Evolutionary conservation across 2,888 invertebrate species (phyloP), one percentile per base, ranked within the genome.

Genomic region (Ormyrus pomaceus): DNA sequence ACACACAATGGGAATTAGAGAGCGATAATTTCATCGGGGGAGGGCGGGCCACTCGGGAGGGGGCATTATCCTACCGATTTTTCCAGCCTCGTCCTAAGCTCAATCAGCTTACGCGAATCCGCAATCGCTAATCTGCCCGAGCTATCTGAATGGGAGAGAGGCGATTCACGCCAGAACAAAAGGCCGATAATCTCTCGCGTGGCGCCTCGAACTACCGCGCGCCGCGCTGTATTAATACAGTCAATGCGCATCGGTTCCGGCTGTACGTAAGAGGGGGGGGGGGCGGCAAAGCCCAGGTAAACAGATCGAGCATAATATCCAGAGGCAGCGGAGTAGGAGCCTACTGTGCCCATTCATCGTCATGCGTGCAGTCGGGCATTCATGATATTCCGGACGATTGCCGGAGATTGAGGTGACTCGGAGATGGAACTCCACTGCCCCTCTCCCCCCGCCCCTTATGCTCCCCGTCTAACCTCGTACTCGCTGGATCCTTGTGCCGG

Each of bases 361-460:
- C 83, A 86, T 86, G 86, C 84, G 86, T 84, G 50, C 56, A 56
- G 19, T 61, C 86, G 82, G 83, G 86, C 86, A 87, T 87, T 88
- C 87, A 87, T 87, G 87, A 88, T 87, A 88, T 88, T 88, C 87
- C 84, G 85, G 85, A 82, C 86, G 87, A 87, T 87, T 87, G 87
- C 85, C 84, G 86, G 84, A 86, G 84, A 86, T 85, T 85, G 86
- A 85, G 84, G 84, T 83, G 84, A 84, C 83, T 84, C 83, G 83
- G 84, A 86, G 86, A 84, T 83, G 85, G 84, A 84, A 84, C 83
- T 83, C 83, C 80, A 71, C 72, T 34, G 34, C 2, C 34, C 34
- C 34, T 3, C 34, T 3, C 34, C 34, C 34, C 1, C 34, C 34
- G 34, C 34, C 34, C 34, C 34, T 34, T 34, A 34, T 34, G 34